A percentile compares a stretch with the other conserved stretches of the same genome.
These are phyloP conservation scores for Aegithalos caudatus DNA, from an alignment of 2,113 vertebrate genomes.

Conservation along the genomic window DNA sequence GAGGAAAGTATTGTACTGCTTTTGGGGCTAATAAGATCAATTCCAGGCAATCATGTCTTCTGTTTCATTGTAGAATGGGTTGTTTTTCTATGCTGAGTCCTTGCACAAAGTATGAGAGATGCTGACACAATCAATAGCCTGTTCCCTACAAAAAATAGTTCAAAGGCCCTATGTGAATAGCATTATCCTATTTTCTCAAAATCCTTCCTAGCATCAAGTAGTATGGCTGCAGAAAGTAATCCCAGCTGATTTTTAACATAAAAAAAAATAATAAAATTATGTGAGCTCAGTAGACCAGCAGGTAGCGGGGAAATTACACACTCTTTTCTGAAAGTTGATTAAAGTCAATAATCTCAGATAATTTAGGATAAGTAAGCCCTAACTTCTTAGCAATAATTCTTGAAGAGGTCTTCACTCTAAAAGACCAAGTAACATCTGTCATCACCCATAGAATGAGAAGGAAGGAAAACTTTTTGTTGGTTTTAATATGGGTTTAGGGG, in stretches of 20 bases:
- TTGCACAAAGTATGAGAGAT: constrained; percentile 6
- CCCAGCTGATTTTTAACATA: constrained; percentile 27
- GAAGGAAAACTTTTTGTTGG: background rate
- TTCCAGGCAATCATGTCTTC: constrained; percentile 4
- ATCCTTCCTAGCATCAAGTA: background rate
- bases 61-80: constrained; percentile 12
- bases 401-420: background rate
- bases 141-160: constrained; percentile 17
- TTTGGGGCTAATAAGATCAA: background rate
- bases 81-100: constrained; percentile 10
- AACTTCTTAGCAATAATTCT: background rate
- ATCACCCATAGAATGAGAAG: background rate
- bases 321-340: constrained; percentile 31
- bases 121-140: constrained; percentile 53
- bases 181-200: constrained; percentile 54
- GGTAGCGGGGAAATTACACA: background rate
- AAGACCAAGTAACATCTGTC: background rate
- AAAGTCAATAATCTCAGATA: constrained; percentile 25
- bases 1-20: background rate
- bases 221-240: constrained; percentile 3
- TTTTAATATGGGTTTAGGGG: rapidly evolving
- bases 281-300: constrained; percentile 16
- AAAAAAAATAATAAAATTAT: background rate
- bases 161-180: constrained; percentile 57
- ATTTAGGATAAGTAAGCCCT: constrained; percentile 9